These are phyloP conservation scores for Todiramphus saurophagus DNA, from an alignment of 2,113 vertebrate species.

Conservation along the genomic window DNA sequence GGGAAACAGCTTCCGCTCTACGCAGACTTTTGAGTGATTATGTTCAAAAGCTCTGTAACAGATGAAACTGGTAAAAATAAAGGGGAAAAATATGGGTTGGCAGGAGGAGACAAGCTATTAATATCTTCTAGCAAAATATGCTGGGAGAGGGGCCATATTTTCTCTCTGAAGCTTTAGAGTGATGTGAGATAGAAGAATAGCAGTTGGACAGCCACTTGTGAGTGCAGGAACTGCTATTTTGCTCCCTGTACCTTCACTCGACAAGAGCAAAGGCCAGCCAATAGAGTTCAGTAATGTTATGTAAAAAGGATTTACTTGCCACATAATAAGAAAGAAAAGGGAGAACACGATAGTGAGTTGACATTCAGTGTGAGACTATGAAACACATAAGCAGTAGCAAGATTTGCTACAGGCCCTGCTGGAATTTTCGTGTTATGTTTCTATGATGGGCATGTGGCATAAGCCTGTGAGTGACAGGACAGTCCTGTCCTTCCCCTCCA, in stretches of 20 bases:
- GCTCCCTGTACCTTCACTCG: background rate
- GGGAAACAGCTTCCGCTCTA: background rate
- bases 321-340: background rate
- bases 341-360: background rate
- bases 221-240: background rate
- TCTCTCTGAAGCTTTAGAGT: background rate
- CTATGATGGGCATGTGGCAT: background rate
- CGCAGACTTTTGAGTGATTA: background rate
- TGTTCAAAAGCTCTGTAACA: background rate
- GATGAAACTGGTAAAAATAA: background rate
- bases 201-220: background rate
- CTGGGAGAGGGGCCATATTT: background rate
- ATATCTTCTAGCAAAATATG: constrained; percentile 16
- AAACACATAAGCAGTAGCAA: background rate
- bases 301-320: background rate
- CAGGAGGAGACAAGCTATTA: background rate
- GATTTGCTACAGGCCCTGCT: background rate
- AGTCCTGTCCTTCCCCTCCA: background rate
- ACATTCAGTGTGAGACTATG: background rate
- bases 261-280: background rate
- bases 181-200: background rate
- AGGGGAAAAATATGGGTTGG: background rate
- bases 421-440: background rate
- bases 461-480: background rate
- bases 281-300: background rate